A percentile compares a stretch with the other conserved stretches of the same genome.
These are phyloP conservation scores for Indicator maculatus DNA, from an alignment of 2,113 vertebrate genomes.

Conservation along the genomic window DNA sequence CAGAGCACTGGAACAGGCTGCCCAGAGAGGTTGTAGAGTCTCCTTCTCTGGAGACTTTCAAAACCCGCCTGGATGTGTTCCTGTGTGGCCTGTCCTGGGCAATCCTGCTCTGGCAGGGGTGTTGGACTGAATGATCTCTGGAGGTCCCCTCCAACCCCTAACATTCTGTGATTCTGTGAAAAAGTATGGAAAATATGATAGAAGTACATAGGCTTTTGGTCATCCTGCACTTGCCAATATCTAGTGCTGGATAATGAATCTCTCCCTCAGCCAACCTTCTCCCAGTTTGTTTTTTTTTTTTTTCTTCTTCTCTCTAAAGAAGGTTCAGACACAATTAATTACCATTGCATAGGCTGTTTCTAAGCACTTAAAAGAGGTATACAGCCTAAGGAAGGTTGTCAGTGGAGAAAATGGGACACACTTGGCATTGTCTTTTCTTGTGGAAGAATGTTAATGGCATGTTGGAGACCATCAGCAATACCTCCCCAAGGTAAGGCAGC, in stretches of 20 bases:
- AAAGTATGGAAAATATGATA: slow-evolving; percentile 53
- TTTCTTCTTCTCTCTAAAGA: background rate
- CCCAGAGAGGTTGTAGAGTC: too few species aligned
- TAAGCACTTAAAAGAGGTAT: background rate
- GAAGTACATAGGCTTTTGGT: background rate
- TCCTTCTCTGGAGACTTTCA: too few species aligned
- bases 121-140: too few species aligned
- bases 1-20: too few species aligned
- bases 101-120: too few species aligned
- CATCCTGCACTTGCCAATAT: slow-evolving; percentile 6
- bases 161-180: background rate
- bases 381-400: background rate
- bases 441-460: slow-evolving; percentile 4
- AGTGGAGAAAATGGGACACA: background rate
- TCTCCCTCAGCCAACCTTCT: slow-evolving; percentile 6
- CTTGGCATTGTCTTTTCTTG: background rate
- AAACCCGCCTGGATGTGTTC: too few species aligned
- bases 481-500: slow-evolving; percentile 14
- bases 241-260: slow-evolving; percentile 1
- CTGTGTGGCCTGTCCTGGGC: too few species aligned
- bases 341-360: background rate
- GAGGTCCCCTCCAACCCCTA: too few species aligned
- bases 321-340: background rate
- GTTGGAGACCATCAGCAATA: background rate
- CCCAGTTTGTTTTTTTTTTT: background rate